Evolutionary conservation across 2,113 vertebrate species (phyloP).

Genomic region (Charina bottae): DNA sequence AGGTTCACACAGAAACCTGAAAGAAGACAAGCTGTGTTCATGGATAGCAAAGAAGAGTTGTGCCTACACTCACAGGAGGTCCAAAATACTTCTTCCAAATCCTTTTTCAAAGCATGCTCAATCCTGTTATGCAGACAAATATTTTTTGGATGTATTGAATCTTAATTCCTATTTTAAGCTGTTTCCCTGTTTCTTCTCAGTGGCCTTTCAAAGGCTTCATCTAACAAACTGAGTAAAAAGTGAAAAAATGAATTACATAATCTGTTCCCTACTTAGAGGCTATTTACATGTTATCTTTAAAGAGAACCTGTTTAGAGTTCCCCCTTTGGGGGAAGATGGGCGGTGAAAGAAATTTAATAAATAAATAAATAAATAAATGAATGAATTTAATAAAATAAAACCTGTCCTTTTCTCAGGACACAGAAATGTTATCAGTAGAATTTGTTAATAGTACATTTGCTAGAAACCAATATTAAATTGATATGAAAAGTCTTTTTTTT

Average conservation of each 20-base stretch:
- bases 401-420: slow-evolving; percentile 37
- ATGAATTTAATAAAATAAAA: too few species aligned
- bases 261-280: slow-evolving; percentile 39
- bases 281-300: slow-evolving; percentile 65
- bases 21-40: neutral
- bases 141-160: slow-evolving; percentile 29
- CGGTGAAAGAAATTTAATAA: too few species aligned
- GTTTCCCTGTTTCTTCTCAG: slow-evolving; percentile 15
- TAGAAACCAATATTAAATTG: slow-evolving; percentile 30
- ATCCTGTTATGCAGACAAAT: neutral
- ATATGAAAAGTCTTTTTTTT: slow-evolving; percentile 41
- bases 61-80: neutral
- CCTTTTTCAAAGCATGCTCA: neutral
- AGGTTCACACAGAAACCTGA: neutral
- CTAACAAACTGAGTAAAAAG: slow-evolving; percentile 65
- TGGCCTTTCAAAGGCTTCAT: slow-evolving; percentile 38
- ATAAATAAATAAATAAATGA: too few species aligned
- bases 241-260: slow-evolving; percentile 60
- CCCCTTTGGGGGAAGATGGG: too few species aligned
- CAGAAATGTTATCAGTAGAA: slow-evolving; percentile 34
- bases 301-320: slow-evolving; percentile 50
- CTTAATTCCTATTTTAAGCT: slow-evolving; percentile 17
- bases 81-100: neutral
- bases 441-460: slow-evolving; percentile 52
- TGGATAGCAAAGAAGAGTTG: neutral